Conservation (phyloP, 92 coral and sea anemone species). For the Epizoanthus illoricatus region DNA sequence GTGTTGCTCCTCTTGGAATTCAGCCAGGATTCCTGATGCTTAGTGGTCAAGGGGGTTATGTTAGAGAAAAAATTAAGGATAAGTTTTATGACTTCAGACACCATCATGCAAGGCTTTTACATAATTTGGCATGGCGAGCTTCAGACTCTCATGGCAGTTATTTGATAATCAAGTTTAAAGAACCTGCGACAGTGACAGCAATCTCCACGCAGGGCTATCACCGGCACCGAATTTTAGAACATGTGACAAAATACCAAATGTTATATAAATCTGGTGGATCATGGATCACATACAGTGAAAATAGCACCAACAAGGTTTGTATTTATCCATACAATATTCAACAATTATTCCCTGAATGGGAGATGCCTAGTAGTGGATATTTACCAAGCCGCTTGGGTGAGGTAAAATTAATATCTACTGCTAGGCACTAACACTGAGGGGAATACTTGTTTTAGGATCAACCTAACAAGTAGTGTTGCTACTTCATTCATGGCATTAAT, state of each 20-base stretch:
- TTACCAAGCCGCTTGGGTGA: no score
- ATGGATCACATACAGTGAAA: background rate
- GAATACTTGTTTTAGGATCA: no score
- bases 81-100: background rate
- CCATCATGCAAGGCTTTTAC: background rate
- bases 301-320: background rate
- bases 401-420: no score
- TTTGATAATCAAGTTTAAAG: background rate
- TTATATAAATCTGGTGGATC: background rate
- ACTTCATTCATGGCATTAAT: no score
- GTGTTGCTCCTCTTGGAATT: background rate
- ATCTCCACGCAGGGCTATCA: background rate
- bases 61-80: no score
- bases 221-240: no score
- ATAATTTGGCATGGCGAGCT: background rate
- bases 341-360: no score
- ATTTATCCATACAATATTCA: background rate
- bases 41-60: background rate
- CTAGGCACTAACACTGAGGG: no score
- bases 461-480: no score
- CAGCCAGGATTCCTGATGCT: background rate
- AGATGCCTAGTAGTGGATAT: no score
- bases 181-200: background rate
- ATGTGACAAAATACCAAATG: background rate
- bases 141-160: background rate